phyloP scores from a whole-genome alignment of 2,113 vertebrate species.

The Helogale parvula region DNA sequence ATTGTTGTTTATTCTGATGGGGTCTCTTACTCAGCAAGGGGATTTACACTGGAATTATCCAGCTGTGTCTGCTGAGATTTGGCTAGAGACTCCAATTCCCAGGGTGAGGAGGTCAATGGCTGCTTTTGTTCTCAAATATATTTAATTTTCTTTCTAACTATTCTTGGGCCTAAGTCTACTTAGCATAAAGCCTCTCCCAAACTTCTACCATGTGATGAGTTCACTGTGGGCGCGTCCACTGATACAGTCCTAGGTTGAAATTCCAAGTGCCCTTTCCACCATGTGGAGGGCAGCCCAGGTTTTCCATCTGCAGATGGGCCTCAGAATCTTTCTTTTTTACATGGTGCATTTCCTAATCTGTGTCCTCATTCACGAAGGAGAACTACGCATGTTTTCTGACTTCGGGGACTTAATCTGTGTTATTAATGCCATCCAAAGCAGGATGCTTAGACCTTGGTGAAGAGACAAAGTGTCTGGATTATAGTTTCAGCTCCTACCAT shows the following conservation, averaged over 20 bases:
- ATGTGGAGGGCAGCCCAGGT: not conserved
- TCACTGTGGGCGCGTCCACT: not conserved
- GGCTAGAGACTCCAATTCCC: conserved; percentile 41
- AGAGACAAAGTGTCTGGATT: not conserved
- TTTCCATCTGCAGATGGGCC: not conserved
- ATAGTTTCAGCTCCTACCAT: not conserved
- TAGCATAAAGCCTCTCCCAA: not conserved
- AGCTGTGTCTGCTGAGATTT: conserved; percentile 26
- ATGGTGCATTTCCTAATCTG: not conserved
- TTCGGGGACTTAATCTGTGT: not conserved
- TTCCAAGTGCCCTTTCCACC: not conserved
- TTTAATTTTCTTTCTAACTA: conserved; percentile 47
- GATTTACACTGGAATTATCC: not conserved
- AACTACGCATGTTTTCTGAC: not conserved
- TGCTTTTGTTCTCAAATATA: conserved; percentile 61
- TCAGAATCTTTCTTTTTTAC: not conserved
- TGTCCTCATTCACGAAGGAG: not conserved
- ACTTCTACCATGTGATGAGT: not conserved
- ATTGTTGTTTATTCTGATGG: not conserved
- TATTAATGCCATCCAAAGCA: not conserved
- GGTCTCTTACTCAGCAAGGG: not conserved
- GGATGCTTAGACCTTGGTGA: not conserved
- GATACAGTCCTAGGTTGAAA: not conserved
- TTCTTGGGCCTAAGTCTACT: conserved; percentile 20
- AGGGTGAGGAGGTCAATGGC: conserved; percentile 55